A percentile compares a stretch with the other conserved stretches of the same genome.
phyloP scores from a whole-genome alignment of 92 coral and sea anemone species.

The Porites cylindrica region DNA sequence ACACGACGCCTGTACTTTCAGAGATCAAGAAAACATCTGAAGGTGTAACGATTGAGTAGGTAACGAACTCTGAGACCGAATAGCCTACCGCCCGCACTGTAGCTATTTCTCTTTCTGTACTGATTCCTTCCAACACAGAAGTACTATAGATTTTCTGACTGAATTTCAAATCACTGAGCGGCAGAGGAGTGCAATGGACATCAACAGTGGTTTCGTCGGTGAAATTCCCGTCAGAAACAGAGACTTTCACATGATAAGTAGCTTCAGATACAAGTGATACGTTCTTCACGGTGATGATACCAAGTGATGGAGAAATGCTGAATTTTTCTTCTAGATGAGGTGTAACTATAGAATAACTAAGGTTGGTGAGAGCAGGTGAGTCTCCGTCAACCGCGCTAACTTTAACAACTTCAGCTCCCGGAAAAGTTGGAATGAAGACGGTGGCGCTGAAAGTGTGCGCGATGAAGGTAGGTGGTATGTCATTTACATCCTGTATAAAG shows the following conservation, averaged over 20 bases:
- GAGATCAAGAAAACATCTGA: slow-evolving; percentile 84
- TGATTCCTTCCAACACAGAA: slow-evolving; percentile 81
- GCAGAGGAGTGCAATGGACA: slow-evolving; percentile 73
- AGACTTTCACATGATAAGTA: slow-evolving; percentile 62
- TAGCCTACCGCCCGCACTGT: slow-evolving; percentile 83
- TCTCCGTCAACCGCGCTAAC: slow-evolving; percentile 90
- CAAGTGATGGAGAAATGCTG: slow-evolving; percentile 64
- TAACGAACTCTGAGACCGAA: slow-evolving; percentile 78
- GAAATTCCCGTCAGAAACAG: slow-evolving; percentile 82
- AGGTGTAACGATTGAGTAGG: slow-evolving; percentile 84
- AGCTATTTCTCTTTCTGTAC: slow-evolving; percentile 65
- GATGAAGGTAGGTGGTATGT: slow-evolving; percentile 83
- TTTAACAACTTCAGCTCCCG: slow-evolving; percentile 73
- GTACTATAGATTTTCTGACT: slow-evolving; percentile 69
- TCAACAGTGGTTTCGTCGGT: slow-evolving; percentile 64
- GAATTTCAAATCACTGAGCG: slow-evolving; percentile 73
- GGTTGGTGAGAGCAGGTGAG: slow-evolving; percentile 61
- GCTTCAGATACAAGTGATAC: slow-evolving; percentile 59
- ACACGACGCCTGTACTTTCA: slow-evolving; percentile 89
- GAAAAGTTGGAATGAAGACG: slow-evolving; percentile 80
- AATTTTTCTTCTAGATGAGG: slow-evolving; percentile 56
- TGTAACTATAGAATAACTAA: slow-evolving; percentile 66
- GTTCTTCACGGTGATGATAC: slow-evolving; percentile 78
- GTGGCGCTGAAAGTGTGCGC: slow-evolving; percentile 56
- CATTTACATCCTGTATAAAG: slow-evolving; percentile 80